Evolutionary conservation across 2,797 vertebrate genomes (phyloP), one percentile per base, ranked within the genome.

Genomic region (Taeniopygia guttata): DNA sequence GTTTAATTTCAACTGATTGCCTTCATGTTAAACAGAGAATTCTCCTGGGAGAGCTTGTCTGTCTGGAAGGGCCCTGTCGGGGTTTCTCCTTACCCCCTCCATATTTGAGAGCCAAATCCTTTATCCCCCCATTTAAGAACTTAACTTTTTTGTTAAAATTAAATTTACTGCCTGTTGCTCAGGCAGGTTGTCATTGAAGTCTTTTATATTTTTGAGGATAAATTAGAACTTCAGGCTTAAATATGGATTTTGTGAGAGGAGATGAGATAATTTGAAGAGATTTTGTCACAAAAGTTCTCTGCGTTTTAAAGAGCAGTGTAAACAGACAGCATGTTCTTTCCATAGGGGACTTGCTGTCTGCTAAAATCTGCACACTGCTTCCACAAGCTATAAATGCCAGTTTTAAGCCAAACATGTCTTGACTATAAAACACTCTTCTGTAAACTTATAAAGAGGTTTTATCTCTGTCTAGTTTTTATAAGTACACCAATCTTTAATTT

Each of bases 361-460:
- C 72, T 3, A 11, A 75, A 82, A 92, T 79, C 73, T 95, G 89
- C 42, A 25, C 10, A 1, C 45, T 92, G 32, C 62, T 78, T 93
- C 63, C 83, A 75, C 51, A 75, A 89, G 30, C 76, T 89, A n/a
- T 95, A 95, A 95, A 94, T 95, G 91, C 84, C 70, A 73, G 32
- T 76, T 94, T 89, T 91, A 90, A 76, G 30, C 59, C 82, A 92
- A 93, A 63, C 87, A 74, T 78, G 72, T 62, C 75, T 87, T 74
- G 54, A 62, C 86, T 94, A 42, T 96, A 90, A 92, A 96, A 81
- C 59, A 46, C 32, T 77, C 42, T 40, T 22, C 56, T 76, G 36
- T 95, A 94, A 90, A 89, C 80, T 81, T 58, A 56, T 64, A 72
- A 91, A 84, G 74, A 91, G 14, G 32, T 94, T 87, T 92, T 95